Conservation (phyloP, 1,140 invertebrate genomes). For the Leguminivora glycinivorella region DNA sequence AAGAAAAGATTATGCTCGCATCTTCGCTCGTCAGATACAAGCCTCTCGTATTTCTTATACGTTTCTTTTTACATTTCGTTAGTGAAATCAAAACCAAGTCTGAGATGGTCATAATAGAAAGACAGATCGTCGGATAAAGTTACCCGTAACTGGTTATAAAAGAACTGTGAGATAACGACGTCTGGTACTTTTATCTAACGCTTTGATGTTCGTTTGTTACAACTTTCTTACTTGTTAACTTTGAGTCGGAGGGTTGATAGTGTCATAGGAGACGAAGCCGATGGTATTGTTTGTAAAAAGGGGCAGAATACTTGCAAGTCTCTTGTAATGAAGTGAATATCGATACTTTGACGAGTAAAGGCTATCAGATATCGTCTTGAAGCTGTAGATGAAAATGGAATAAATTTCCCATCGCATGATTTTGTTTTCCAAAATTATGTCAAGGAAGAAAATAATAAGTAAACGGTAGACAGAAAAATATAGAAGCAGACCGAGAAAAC, state of each 20-base stretch:
- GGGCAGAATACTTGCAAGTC: background rate
- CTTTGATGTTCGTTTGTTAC: slow-evolving; percentile 44
- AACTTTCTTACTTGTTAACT: slow-evolving; percentile 40
- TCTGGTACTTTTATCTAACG: slow-evolving; percentile 36
- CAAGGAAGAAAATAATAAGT: too few relatives aligned
- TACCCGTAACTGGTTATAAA: slow-evolving; percentile 37
- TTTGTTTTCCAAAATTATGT: too few relatives aligned
- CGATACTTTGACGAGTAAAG: background rate
- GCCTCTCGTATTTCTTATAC: background rate
- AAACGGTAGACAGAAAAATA: too few relatives aligned
- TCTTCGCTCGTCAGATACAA: too few relatives aligned
- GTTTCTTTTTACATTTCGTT: background rate
- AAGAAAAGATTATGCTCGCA: too few relatives aligned
- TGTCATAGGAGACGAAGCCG: slow-evolving; percentile 19
- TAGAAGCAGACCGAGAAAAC: too few relatives aligned
- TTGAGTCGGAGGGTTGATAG: slow-evolving; percentile 26
- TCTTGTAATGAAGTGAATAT: background rate
- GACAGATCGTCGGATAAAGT: slow-evolving; percentile 40
- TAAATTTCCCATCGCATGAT: too few relatives aligned
- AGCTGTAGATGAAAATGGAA: too few relatives aligned
- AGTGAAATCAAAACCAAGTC: slow-evolving; percentile 1
- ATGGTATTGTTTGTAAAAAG: slow-evolving; percentile 15
- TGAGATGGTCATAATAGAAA: slow-evolving; percentile 34
- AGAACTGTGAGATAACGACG: slow-evolving; percentile 49
- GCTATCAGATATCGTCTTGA: too few relatives aligned